Evolutionary conservation across 1,140 invertebrate species (phyloP).

Genomic region (Cepaea nemoralis): DNA sequence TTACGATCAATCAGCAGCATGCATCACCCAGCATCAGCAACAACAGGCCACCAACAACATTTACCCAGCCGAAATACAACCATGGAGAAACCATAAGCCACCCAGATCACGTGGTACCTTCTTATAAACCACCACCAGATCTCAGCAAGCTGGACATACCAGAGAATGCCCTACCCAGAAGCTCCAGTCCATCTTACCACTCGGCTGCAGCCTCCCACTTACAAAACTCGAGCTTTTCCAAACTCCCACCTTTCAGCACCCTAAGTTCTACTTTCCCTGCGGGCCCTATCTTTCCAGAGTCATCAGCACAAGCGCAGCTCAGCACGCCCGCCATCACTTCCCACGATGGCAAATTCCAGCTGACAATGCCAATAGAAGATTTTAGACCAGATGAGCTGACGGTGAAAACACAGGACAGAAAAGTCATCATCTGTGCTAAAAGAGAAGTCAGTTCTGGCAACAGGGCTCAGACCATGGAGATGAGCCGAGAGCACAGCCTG

Average conservation of each 20-base stretch:
- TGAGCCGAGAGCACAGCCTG: constrained; percentile 67
- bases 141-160: constrained; percentile 28
- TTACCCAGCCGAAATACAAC: not conserved
- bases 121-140: constrained; percentile 29
- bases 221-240: constrained; percentile 15
- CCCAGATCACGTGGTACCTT: constrained; percentile 31
- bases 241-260: constrained; percentile 19
- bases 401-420: constrained; percentile 67
- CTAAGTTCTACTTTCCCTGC: constrained; percentile 42
- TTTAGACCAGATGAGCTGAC: constrained; percentile 68
- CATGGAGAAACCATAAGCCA: constrained; percentile 2
- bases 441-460: constrained; percentile 64
- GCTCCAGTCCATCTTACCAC: not conserved
- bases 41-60: not conserved
- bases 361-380: constrained; percentile 67
- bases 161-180: not conserved
- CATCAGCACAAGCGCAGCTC: constrained; percentile 11
- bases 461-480: constrained; percentile 65
- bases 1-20: constrained; percentile 33
- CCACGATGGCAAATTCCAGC: constrained; percentile 61
- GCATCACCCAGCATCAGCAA: not conserved
- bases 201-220: constrained; percentile 26
- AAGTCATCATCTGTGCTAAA: constrained; percentile 63
- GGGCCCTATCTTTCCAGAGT: not conserved
- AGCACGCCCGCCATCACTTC: constrained; percentile 47